Evolutionary conservation across 2,113 vertebrate species (phyloP).

Genomic region (Rhadina sibilatrix): DNA sequence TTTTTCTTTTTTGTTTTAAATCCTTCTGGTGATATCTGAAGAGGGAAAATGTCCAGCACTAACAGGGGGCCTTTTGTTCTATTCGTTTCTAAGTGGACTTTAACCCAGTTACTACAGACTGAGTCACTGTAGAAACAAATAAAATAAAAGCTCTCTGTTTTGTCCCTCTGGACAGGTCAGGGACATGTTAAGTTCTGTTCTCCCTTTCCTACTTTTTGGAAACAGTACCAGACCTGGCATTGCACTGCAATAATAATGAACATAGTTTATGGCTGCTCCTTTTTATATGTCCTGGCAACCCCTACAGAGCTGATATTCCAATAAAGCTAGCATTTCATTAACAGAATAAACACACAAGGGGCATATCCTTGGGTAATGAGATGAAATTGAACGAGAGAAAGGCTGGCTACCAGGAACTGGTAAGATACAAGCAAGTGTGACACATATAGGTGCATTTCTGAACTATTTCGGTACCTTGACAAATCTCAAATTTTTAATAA

Average conservation of each 20-base stretch:
- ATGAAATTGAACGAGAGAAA: slow-evolving; percentile 15
- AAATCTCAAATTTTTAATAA: not conserved
- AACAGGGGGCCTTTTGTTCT: slow-evolving; percentile 83
- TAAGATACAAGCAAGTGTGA: not conserved
- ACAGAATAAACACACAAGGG: slow-evolving; percentile 11
- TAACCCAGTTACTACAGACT: slow-evolving; percentile 81
- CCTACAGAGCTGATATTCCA: slow-evolving; percentile 15
- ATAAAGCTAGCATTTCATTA: slow-evolving; percentile 31
- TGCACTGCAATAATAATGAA: slow-evolving; percentile 28
- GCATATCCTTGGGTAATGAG: not conserved
- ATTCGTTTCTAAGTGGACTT: slow-evolving; percentile 77
- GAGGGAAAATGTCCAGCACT: slow-evolving; percentile 80
- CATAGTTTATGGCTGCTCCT: slow-evolving; percentile 33
- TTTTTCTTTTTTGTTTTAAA: slow-evolving; percentile 38
- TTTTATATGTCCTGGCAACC: slow-evolving; percentile 33
- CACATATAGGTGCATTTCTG: not conserved
- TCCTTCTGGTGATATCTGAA: slow-evolving; percentile 80
- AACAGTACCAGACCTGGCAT: slow-evolving; percentile 4
- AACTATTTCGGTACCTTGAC: not conserved
- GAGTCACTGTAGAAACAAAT: slow-evolving; percentile 81
- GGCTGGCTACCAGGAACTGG: not conserved
- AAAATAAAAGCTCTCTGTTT: slow-evolving; percentile 77
- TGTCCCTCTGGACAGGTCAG: slow-evolving; percentile 69
- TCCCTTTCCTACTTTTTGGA: slow-evolving; percentile 12
- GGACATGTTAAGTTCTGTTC: slow-evolving; percentile 54